These are phyloP conservation scores for Chelmon rostratus DNA, from an alignment of 2,797 vertebrate genomes.

Conservation along the genomic window DNA sequence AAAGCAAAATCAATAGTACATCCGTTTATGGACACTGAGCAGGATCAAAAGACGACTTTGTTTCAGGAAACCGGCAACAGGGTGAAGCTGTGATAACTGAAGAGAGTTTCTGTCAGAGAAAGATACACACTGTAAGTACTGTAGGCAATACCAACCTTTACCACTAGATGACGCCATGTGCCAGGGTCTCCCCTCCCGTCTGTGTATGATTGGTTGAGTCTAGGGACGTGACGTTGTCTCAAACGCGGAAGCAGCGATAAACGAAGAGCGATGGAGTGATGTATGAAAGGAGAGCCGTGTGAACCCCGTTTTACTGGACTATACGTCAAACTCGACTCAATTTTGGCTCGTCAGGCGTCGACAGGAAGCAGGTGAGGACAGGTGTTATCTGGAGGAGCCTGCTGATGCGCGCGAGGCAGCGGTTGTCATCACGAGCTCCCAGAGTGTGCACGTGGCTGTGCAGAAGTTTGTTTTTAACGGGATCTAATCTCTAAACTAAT, in stretches of 20 bases:
- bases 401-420: background rate
- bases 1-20: background rate
- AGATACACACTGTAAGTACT: background rate
- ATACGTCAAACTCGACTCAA: background rate
- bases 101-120: background rate
- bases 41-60: background rate
- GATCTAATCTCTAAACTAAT: too few relatives aligned
- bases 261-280: background rate
- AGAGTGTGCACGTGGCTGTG: background rate
- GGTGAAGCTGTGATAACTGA: background rate
- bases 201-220: constrained; percentile 2
- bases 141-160: background rate
- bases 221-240: constrained; percentile 22
- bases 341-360: background rate
- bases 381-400: too few relatives aligned
- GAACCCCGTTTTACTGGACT: background rate
- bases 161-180: background rate
- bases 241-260: constrained; percentile 40
- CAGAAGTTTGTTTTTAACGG: background rate
- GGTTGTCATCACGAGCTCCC: background rate
- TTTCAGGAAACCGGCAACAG: background rate
- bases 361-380: background rate
- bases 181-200: background rate
- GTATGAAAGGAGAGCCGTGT: background rate
- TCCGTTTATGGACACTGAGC: background rate